Conservation (phyloP, 1,140 invertebrate genomes). For the Hylaeus anthracinus region DNA sequence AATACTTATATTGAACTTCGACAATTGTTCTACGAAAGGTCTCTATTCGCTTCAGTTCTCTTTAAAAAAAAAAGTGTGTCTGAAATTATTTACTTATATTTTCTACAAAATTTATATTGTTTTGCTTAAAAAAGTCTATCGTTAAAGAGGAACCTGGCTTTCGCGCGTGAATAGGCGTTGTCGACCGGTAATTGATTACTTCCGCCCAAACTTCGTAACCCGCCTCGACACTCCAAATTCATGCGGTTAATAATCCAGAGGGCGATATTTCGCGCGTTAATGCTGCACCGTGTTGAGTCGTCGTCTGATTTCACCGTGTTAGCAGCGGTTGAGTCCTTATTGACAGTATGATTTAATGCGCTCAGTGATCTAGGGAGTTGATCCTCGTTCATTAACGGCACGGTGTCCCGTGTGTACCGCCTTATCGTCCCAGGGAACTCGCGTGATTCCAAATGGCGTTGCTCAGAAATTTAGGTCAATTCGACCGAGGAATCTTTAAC, state of each 20-base stretch:
- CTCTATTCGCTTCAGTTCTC: no score
- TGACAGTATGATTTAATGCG: constrained; percentile 17
- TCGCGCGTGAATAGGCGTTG: background rate
- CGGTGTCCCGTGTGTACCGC: background rate
- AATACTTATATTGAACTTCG: no score
- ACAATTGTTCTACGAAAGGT: no score
- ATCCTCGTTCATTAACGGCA: constrained; percentile 6
- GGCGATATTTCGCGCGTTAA: constrained; percentile 12
- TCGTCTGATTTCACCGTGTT: constrained; percentile 16
- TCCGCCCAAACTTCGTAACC: background rate
- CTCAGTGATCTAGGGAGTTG: background rate
- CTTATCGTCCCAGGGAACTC: background rate
- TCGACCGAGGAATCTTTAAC: background rate
- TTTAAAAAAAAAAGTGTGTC: no score
- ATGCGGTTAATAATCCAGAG: constrained; percentile 16
- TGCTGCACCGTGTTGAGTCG: constrained; percentile 6
- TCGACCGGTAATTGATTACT: constrained; percentile 1
- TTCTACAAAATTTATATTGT: no score
- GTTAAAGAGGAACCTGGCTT: background rate
- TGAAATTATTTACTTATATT: no score
- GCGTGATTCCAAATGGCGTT: background rate
- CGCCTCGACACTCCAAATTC: constrained; percentile 10
- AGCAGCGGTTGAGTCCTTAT: background rate
- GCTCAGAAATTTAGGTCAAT: no score
- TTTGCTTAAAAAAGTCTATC: no score